A percentile compares a stretch with the other conserved stretches of the same genome.
Conservation (phyloP, 1,140 invertebrate species). For the Stratiolaelaps scimitus region DNA sequence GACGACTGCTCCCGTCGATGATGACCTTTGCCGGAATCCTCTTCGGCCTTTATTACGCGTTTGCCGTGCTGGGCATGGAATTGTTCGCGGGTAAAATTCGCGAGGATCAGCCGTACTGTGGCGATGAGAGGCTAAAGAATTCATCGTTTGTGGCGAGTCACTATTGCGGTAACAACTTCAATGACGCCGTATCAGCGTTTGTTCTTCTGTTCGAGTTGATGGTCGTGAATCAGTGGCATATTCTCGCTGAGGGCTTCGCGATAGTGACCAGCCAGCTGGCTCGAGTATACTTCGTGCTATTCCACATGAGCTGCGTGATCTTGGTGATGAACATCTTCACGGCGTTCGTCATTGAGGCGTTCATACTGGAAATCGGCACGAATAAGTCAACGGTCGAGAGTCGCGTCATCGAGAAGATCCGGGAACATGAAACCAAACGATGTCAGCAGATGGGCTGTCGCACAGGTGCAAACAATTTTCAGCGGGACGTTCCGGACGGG, state of each 20-base stretch:
- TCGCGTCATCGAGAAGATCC: slow-evolving; percentile 44
- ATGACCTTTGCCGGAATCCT: slow-evolving; percentile 46
- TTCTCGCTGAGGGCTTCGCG: slow-evolving; percentile 45
- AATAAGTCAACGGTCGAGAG: slow-evolving; percentile 42
- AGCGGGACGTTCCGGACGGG: neutral
- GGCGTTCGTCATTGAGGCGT: slow-evolving; percentile 48
- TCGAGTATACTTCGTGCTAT: slow-evolving; percentile 45
- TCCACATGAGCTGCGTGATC: slow-evolving; percentile 47
- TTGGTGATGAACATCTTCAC: slow-evolving; percentile 48
- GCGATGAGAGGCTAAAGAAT: slow-evolving; percentile 42
- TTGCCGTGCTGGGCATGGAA: slow-evolving; percentile 49
- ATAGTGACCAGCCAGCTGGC: slow-evolving; percentile 43
- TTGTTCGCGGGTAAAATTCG: slow-evolving; percentile 42
- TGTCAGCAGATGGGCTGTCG: slow-evolving; percentile 36
- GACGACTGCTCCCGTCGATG: slow-evolving; percentile 45
- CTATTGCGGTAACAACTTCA: slow-evolving; percentile 49
- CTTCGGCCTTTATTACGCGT: slow-evolving; percentile 47
- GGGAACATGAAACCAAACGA: slow-evolving; percentile 38
- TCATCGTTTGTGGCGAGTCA: slow-evolving; percentile 40
- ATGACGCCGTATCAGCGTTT: slow-evolving; percentile 43
- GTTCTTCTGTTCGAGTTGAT: slow-evolving; percentile 47
- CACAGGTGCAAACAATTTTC: slow-evolving; percentile 9
- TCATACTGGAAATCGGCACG: slow-evolving; percentile 46
- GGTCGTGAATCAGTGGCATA: slow-evolving; percentile 50
- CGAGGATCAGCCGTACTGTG: slow-evolving; percentile 42